Evolutionary conservation across 2,113 vertebrate species (phyloP), one percentile per base, ranked within the genome.

Genomic region (Archocentrus centrarchus): DNA sequence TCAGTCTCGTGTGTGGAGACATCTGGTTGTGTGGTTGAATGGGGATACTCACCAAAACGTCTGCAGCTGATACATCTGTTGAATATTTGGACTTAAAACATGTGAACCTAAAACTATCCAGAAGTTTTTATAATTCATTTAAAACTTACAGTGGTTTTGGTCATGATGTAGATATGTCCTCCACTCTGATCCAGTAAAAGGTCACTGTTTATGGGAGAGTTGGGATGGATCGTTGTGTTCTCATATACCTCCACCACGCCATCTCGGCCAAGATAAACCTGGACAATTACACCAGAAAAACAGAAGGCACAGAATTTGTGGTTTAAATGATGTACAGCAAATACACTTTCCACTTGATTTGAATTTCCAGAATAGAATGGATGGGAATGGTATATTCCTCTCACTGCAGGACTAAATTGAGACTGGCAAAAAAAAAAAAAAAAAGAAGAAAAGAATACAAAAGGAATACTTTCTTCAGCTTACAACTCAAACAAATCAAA

Each of bases 141-240:
- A 39, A 9, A 11, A 93, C 95, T 95, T 82, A 99, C 98, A 86
- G 89, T 95, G 77, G 94, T 95, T 91, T 96, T 96, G 61, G 97
- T 98, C 97, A 98, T 97, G 93, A 98, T 95, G 78, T 97, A 99
- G 58, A 99, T 95, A 81, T 99, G 94, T 80, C 95, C 94, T 24
- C 97, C 96, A 4, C 64, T 77, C 81, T 95, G 95, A 91, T 99
- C 97, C 58, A 99, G 96, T 6, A 97, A 89, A 35, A 99, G 96
- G 86, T 99, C 97, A 78, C 96, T 94, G 82, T 92, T 97, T 73
- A 99, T 97, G 1, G 96, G 82, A 5, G 96, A 96, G 57, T 96
- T 97, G 18, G 90, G 88, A 77, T 97, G 97, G 90, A 98, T 95
- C 5, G 83, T 91, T 35, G 96, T 79, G 0, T 94, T 97, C 4